Evolutionary conservation across 1,140 invertebrate species (phyloP).

Genomic region (Sesamia nonagrioides): DNA sequence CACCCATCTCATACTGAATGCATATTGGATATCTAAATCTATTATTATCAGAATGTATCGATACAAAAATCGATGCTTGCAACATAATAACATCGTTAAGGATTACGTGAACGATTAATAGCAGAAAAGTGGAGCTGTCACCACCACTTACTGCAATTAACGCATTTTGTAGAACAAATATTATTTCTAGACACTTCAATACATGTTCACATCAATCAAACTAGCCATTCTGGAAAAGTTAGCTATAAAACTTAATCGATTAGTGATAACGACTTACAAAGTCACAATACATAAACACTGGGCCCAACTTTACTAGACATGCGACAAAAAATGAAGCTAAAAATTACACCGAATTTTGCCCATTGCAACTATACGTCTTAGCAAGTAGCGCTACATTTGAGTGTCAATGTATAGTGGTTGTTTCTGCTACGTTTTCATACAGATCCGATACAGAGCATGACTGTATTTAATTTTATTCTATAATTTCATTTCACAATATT

Average conservation of each 20-base stretch:
- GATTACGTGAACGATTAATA: neutral
- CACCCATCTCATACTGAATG: neutral
- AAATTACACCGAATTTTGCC: too few relatives aligned
- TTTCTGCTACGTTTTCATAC: neutral
- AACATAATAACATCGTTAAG: neutral
- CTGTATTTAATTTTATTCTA: conserved; percentile 2
- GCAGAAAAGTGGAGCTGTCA: neutral
- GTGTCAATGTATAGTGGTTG: neutral
- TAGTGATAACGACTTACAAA: conserved; percentile 25
- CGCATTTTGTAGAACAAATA: neutral
- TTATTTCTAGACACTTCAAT: neutral
- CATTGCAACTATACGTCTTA: neutral
- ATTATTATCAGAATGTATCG: too few relatives aligned
- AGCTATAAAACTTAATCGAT: conserved; percentile 40
- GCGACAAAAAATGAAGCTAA: neutral
- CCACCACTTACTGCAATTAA: neutral
- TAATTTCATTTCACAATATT: conserved; percentile 30
- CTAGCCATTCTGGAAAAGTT: neutral
- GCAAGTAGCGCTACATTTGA: neutral
- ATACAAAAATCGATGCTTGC: too few relatives aligned
- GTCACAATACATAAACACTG: neutral
- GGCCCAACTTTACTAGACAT: neutral
- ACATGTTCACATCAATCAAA: conserved; percentile 45
- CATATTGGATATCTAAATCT: too few relatives aligned
- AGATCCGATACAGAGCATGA: conserved; percentile 9